These are phyloP conservation scores for Seriola dumerili DNA, from an alignment of 2,113 vertebrate species.

Conservation along the genomic window DNA sequence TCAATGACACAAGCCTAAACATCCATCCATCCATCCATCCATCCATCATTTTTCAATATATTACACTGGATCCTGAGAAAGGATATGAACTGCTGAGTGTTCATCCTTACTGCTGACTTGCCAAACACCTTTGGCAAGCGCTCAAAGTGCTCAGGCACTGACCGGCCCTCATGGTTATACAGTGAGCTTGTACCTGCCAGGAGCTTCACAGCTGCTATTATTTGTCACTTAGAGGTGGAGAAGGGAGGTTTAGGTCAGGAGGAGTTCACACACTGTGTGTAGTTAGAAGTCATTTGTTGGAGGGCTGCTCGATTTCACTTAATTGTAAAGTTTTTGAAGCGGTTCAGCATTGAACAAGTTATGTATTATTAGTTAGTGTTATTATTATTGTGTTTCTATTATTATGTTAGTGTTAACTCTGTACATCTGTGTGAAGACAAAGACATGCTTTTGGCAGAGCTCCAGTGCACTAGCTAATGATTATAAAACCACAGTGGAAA, in stretches of 20 bases:
- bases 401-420: background rate
- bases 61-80: constrained; percentile 39
- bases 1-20: constrained; percentile 13
- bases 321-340: background rate
- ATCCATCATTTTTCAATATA: constrained; percentile 26
- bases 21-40: constrained; percentile 12
- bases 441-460: background rate
- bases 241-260: constrained; percentile 38
- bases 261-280: constrained; percentile 29
- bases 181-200: constrained; percentile 45
- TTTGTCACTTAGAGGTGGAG: constrained; percentile 56
- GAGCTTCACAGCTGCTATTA: constrained; percentile 39
- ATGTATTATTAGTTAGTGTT: background rate
- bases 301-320: background rate
- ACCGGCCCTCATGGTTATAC: constrained; percentile 31
- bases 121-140: constrained; percentile 64
- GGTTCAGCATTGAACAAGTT: background rate
- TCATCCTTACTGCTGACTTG: constrained; percentile 71
- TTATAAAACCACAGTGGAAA: background rate
- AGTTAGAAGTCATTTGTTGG: constrained; percentile 16
- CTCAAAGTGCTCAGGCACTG: constrained; percentile 56
- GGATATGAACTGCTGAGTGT: constrained; percentile 68
- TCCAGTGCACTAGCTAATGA: background rate
- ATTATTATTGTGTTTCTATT: background rate
- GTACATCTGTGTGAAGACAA: background rate